Evolutionary conservation across 2,888 invertebrate genomes (phyloP), one percentile per base, ranked within the genome.

Genomic region (Oligia latruncula): DNA sequence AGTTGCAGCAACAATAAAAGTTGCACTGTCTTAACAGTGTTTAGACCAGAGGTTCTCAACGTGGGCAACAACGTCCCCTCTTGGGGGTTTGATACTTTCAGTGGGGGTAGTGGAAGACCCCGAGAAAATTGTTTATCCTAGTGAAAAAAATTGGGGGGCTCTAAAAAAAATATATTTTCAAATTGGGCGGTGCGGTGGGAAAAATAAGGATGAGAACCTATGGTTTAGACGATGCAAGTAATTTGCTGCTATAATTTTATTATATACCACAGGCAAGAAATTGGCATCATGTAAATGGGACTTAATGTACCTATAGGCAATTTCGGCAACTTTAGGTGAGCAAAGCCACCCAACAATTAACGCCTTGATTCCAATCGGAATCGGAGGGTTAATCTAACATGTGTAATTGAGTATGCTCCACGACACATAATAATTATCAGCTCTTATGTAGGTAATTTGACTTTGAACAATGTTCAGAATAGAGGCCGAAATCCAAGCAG

Each of bases 311-410:
- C 29, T 73, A 52, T 35, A 66, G 66, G 11, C 9, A 68, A 55
- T 46, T 74, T 68, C 40, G 60, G 43, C 13, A 52, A 60, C 52
- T 43, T 43, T 55, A 81, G n/a, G 35, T 67, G 17, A 76, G 70
- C n/a, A 65, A 66, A 49, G 70, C 23, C 67, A 13, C 40, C 15
- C 35, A 82, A 75, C 52, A n/a, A 82, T 82, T 80, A 74, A 67
- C 66, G 43, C 67, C 35, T 72, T 43, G 49, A 66, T 82, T 67
- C 43, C 52, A 82, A 74, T 67, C 80, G 17, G 58, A 20, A 73
- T 67, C 80, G 23, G 58, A 20, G 78, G 82, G 35, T 67, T 74
- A 80, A 55, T 67, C 67, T 35, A 46, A 60, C 35, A 35, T 5
- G 64, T 60, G 60, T 62, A 62, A 73, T 73, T 74, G 40, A 13